Evolutionary conservation across 53 echinoderm and acorn worm species (phyloP).

Genomic region (Echinometra lucunter): DNA sequence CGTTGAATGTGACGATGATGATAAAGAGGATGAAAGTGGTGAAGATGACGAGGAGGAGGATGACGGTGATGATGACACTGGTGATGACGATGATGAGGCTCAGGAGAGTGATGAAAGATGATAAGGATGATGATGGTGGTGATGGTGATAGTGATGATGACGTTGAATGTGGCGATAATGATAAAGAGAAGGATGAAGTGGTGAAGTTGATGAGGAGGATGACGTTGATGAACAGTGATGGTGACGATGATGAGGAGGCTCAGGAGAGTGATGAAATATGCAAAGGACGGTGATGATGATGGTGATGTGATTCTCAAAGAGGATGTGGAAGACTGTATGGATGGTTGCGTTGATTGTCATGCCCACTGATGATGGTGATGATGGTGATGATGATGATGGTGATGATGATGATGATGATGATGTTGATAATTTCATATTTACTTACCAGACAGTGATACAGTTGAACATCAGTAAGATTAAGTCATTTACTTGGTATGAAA

Average conservation of each 20-base stretch:
- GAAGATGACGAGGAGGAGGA: background rate
- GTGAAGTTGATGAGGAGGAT: background rate
- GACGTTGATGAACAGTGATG: background rate
- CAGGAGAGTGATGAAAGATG: background rate
- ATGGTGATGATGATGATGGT: background rate
- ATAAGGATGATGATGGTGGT: background rate
- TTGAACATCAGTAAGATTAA: too few species aligned
- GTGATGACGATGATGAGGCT: background rate
- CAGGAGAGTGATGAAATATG: background rate
- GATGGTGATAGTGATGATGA: background rate
- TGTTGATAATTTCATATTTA: slow-evolving; percentile 1
- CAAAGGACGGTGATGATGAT: background rate
- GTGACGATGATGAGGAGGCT: background rate
- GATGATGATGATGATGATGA: background rate
- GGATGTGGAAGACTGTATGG: background rate
- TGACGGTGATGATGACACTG: background rate
- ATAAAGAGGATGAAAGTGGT: background rate
- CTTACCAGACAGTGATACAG: background rate
- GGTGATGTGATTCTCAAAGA: background rate
- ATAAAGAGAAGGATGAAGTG: background rate
- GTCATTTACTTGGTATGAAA: too few species aligned
- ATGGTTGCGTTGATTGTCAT: background rate
- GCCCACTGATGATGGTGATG: background rate
- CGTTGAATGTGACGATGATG: background rate
- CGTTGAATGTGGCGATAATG: background rate